Percentiles rank a stretch among this genome's conserved stretches.
Conservation (phyloP, 2,797 vertebrate genomes). For the Silurus aristotelis region DNA sequence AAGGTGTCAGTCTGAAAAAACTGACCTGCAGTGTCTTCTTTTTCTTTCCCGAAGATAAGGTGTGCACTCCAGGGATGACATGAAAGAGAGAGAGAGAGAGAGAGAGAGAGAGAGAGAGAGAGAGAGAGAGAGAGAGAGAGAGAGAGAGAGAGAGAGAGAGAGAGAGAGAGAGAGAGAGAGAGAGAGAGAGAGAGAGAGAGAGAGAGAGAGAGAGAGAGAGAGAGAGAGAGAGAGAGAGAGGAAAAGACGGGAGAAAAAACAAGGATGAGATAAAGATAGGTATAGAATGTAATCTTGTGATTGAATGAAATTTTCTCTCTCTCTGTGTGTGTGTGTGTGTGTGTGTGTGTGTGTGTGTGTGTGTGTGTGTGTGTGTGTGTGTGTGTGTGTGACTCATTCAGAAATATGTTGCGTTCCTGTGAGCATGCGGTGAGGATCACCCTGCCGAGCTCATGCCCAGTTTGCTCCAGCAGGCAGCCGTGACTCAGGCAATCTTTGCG, state of each 20-base stretch:
- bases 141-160: too few relatives aligned
- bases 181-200: too few relatives aligned
- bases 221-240: too few relatives aligned
- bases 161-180: too few relatives aligned
- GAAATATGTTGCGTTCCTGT: slow-evolving; percentile 43
- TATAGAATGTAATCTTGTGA: background rate
- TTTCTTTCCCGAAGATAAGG: background rate
- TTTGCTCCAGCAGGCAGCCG: slow-evolving; percentile 39
- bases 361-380: slow-evolving; percentile 19
- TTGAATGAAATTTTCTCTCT: background rate
- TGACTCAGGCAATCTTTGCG: slow-evolving; percentile 3
- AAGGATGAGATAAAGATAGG: background rate
- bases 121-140: too few relatives aligned
- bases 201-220: too few relatives aligned
- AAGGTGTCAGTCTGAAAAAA: background rate
- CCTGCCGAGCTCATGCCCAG: slow-evolving; percentile 33
- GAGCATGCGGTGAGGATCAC: slow-evolving; percentile 50
- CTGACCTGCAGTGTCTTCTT: background rate
- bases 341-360: slow-evolving; percentile 3
- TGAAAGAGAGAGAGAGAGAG: background rate
- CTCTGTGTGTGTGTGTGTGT: too few relatives aligned
- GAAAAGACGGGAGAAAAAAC: background rate
- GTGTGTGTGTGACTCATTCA: slow-evolving; percentile 39
- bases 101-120: too few relatives aligned
- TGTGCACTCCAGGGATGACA: background rate